Evolutionary conservation across 2,888 invertebrate genomes (phyloP).

Genomic region (Conops quadrifasciatus): DNA sequence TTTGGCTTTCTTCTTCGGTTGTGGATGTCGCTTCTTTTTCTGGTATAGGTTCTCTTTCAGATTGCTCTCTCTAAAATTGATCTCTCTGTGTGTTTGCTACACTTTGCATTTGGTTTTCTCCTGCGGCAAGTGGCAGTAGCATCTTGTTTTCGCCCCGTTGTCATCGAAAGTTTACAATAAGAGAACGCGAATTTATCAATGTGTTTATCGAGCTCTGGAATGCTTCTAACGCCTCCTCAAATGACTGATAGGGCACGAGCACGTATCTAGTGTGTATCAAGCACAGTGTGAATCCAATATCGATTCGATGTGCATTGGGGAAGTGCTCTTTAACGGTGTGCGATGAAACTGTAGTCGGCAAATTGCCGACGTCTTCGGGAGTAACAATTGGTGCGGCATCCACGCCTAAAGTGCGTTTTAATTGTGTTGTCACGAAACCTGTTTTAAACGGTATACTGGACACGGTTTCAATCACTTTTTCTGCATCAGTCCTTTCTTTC

Average conservation of each 20-base stretch:
- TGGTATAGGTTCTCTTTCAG: conserved; percentile 3
- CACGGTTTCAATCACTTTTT: conserved; percentile 69
- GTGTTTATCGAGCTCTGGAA: conserved; percentile 70
- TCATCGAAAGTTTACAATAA: conserved; percentile 73
- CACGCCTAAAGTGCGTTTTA: conserved; percentile 66
- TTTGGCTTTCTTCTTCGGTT: neutral
- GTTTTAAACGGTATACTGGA: conserved; percentile 70
- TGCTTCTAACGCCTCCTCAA: conserved; percentile 72
- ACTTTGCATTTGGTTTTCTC: neutral
- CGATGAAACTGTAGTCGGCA: conserved; percentile 73
- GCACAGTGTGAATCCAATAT: too few species aligned
- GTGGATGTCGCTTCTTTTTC: conserved; percentile 22
- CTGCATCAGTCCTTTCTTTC: conserved; percentile 68
- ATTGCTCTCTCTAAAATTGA: too few species aligned
- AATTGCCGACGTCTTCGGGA: conserved; percentile 73
- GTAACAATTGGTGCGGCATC: conserved; percentile 45
- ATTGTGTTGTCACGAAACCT: conserved; percentile 70
- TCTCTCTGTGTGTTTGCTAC: neutral
- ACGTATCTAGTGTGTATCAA: too few species aligned
- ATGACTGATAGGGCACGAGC: too few species aligned
- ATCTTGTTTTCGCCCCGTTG: too few species aligned
- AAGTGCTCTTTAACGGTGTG: too few species aligned
- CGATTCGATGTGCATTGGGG: too few species aligned
- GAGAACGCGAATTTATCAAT: conserved; percentile 71
- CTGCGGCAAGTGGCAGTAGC: neutral